Evolutionary conservation across 2,113 vertebrate species (phyloP).

Genomic region (Cichladusa arquata): DNA sequence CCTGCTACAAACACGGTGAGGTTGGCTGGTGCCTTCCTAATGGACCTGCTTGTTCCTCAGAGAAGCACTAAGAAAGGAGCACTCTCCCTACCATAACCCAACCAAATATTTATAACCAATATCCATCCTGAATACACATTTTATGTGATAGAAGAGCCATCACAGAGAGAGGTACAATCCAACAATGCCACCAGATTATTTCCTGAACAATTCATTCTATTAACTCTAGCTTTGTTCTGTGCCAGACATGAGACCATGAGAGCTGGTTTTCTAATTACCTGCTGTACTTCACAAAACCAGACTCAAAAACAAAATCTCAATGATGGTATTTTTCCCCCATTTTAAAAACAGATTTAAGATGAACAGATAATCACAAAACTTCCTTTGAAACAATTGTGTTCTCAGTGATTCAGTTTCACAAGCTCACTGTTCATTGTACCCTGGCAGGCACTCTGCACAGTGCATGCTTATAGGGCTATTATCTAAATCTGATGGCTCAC

Average conservation of each 20-base stretch:
- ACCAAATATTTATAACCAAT: not conserved
- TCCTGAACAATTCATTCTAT: not conserved
- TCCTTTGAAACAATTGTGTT: not conserved
- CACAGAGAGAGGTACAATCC: not conserved
- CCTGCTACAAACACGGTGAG: accelerated
- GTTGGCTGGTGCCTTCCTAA: not conserved
- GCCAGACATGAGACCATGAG: not conserved
- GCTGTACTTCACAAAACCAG: accelerated
- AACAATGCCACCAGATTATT: not conserved
- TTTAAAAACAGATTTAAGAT: not conserved
- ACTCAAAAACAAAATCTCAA: not conserved
- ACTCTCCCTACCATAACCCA: not conserved
- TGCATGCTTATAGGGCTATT: not conserved
- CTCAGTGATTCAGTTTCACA: not conserved
- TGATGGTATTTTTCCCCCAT: not conserved
- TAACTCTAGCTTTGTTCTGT: not conserved
- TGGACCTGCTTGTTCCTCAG: not conserved
- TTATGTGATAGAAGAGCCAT: not conserved
- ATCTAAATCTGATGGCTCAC: not conserved
- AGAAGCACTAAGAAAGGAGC: accelerated
- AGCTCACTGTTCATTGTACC: not conserved
- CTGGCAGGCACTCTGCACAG: not conserved
- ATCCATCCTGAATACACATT: not conserved
- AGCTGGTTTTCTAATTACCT: not conserved
- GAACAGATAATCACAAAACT: not conserved